Evolutionary conservation across 2,888 invertebrate species (phyloP).

Genomic region (Limulus polyphemus): DNA sequence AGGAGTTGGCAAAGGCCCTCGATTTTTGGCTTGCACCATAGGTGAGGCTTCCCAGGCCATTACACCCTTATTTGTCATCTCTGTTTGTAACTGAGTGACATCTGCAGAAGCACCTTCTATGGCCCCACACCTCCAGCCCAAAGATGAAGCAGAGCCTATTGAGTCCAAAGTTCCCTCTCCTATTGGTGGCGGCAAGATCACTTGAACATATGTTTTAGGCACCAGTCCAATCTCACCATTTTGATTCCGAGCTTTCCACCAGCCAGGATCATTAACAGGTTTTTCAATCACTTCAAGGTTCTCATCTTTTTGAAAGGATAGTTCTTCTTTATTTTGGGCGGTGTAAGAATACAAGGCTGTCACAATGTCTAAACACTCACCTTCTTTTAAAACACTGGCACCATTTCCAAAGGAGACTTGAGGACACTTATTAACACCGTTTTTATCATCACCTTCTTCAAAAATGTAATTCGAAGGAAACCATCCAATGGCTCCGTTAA

Average conservation of each 20-base stretch:
- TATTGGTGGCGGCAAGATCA: slow-evolving; percentile 18
- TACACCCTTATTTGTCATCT: slow-evolving; percentile 13
- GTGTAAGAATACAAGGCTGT: slow-evolving; percentile 64
- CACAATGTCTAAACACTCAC: slow-evolving; percentile 63
- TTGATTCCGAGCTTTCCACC: slow-evolving; percentile 91
- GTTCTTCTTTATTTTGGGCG: slow-evolving; percentile 86
- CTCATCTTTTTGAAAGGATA: slow-evolving; percentile 94
- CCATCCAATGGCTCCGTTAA: slow-evolving; percentile 56
- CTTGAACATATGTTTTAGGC: slow-evolving; percentile 87
- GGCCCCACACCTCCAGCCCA: slow-evolving; percentile 11
- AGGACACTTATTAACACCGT: slow-evolving; percentile 13
- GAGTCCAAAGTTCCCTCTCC: slow-evolving; percentile 9
- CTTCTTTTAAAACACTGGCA: slow-evolving; percentile 15
- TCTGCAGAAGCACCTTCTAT: slow-evolving; percentile 9
- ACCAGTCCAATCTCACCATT: slow-evolving; percentile 88
- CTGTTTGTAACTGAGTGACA: slow-evolving; percentile 13
- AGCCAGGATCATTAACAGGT: slow-evolving; percentile 83
- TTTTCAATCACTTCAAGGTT: slow-evolving; percentile 89
- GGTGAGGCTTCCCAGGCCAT: slow-evolving; percentile 20
- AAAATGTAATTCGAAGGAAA: slow-evolving; percentile 91
- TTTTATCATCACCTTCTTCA: slow-evolving; percentile 23
- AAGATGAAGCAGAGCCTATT: too few relatives aligned
- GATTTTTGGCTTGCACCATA: slow-evolving; percentile 10
- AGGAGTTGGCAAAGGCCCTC: slow-evolving; percentile 7
- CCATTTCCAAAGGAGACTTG: slow-evolving; percentile 9